phyloP scores from a whole-genome alignment of 2,113 vertebrate genomes.

The Ictalurus furcatus region DNA sequence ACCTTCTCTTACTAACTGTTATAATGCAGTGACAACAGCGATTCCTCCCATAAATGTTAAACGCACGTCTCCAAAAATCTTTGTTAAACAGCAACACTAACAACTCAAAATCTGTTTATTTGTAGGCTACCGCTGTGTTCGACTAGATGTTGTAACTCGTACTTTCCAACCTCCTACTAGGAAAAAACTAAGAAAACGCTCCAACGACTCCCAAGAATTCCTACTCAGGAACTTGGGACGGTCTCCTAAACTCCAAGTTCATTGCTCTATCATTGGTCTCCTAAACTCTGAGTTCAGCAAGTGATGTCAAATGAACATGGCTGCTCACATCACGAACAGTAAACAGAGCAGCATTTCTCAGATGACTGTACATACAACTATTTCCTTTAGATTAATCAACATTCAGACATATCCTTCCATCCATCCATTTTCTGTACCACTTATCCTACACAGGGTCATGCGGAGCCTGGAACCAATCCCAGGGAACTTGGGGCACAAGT shows the following conservation, averaged over 20 bases:
- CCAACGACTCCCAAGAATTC: not conserved
- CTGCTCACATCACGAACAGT: not conserved
- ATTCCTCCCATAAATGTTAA: not conserved
- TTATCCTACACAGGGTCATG: no score
- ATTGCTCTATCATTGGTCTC: not conserved
- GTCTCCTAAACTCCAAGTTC: not conserved
- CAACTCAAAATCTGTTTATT: not conserved
- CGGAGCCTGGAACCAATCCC: no score
- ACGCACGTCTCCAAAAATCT: not conserved
- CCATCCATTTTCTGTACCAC: no score
- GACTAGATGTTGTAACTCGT: not conserved
- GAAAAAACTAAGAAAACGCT: not conserved
- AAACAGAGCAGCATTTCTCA: not conserved
- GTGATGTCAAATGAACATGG: not conserved
- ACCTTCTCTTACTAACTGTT: no score
- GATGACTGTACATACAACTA: not conserved
- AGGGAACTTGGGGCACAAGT: no score
- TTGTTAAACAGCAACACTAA: not conserved
- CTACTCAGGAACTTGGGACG: not conserved
- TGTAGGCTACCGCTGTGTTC: not conserved
- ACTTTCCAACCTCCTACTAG: not conserved
- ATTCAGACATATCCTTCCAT: not conserved
- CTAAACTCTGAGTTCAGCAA: not conserved
- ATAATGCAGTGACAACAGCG: not conserved
- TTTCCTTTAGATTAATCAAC: not conserved